A percentile compares a stretch with the other conserved stretches of the same genome.
Conservation (phyloP, 2,888 invertebrate species). For the Drosophila flavopinicola region DNA sequence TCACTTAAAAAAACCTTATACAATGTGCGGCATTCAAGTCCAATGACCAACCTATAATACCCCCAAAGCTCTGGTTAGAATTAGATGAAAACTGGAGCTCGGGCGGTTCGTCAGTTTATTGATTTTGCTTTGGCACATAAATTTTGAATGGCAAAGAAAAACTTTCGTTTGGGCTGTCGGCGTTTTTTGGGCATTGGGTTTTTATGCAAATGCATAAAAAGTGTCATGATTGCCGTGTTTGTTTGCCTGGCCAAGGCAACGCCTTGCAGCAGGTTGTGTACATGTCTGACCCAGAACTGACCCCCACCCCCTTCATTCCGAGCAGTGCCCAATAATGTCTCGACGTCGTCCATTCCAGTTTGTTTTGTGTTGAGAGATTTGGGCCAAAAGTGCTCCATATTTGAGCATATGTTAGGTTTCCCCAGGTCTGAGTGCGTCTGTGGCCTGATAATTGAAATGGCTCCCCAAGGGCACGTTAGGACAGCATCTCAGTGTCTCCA, state of each 20-base stretch:
- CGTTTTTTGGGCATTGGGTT: slow-evolving; percentile 24
- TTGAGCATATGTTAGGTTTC: slow-evolving; percentile 63
- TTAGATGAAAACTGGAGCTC: slow-evolving; percentile 45
- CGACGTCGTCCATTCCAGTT: slow-evolving; percentile 42
- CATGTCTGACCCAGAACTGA: slow-evolving; percentile 56
- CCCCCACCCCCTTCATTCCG: no score
- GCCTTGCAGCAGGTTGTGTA: slow-evolving; percentile 30
- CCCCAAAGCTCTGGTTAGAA: slow-evolving; percentile 33
- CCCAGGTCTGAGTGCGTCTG: slow-evolving; percentile 48
- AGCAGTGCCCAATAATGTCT: slow-evolving; percentile 40
- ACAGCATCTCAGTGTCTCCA: slow-evolving; percentile 17
- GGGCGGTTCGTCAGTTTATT: slow-evolving; percentile 67
- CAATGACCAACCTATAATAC: slow-evolving; percentile 22
- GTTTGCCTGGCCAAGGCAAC: slow-evolving; percentile 43
- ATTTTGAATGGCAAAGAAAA: slow-evolving; percentile 53
- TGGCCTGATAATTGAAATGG: slow-evolving; percentile 74
- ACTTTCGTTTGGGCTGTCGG: slow-evolving; percentile 53
- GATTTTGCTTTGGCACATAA: slow-evolving; percentile 76
- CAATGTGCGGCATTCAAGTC: neutral
- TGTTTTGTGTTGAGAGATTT: slow-evolving; percentile 50
- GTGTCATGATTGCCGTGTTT: slow-evolving; percentile 78
- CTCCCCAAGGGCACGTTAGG: slow-evolving; percentile 65
- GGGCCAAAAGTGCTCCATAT: slow-evolving; percentile 59
- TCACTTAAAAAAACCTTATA: neutral
- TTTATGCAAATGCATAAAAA: slow-evolving; percentile 77